Conservation (phyloP, 2,888 invertebrate species). For the Caenorhabditis uteleia region DNA sequence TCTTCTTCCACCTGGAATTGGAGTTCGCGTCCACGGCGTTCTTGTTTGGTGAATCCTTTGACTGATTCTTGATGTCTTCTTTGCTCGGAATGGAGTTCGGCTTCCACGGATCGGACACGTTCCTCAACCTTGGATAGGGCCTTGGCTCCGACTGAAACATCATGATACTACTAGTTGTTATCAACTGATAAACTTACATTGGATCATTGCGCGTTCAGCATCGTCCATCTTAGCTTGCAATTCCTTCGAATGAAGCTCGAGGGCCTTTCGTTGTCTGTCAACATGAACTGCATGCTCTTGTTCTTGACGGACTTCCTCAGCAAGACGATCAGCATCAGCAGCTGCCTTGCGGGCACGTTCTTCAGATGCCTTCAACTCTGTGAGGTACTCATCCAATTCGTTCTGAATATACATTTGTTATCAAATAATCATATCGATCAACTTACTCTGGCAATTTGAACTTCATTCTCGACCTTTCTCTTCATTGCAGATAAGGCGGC, state of each 20-base stretch:
- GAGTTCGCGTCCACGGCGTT: constrained; percentile 73
- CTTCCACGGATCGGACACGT: constrained; percentile 82
- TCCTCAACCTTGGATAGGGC: constrained; percentile 97
- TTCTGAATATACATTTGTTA: constrained; percentile 73
- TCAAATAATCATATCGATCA: background rate
- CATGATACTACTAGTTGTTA: background rate
- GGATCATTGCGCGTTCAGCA: constrained; percentile 83
- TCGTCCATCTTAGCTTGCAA: constrained; percentile 94
- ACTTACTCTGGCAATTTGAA: constrained; percentile 61
- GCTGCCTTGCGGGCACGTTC: constrained; percentile 88
- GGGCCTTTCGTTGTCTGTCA: constrained; percentile 89
- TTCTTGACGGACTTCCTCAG: constrained; percentile 82
- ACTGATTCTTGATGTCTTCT: constrained; percentile 81
- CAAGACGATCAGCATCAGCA: constrained; percentile 96
- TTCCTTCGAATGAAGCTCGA: constrained; percentile 97
- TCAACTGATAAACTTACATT: constrained; percentile 75
- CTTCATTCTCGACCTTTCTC: constrained; percentile 73
- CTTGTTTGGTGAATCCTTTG: constrained; percentile 73
- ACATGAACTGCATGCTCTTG: constrained; percentile 98
- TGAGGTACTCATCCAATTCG: constrained; percentile 96
- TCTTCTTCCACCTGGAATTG: constrained; percentile 72
- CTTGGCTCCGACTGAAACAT: constrained; percentile 85
- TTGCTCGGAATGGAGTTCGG: constrained; percentile 94
- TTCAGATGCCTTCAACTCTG: constrained; percentile 97
- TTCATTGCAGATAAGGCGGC: constrained; percentile 89